A percentile compares a stretch with the other conserved stretches of the same genome.
These are phyloP conservation scores for Prosopocoilus inquinatus DNA, from an alignment of 2,888 invertebrate species.

Conservation along the genomic window DNA sequence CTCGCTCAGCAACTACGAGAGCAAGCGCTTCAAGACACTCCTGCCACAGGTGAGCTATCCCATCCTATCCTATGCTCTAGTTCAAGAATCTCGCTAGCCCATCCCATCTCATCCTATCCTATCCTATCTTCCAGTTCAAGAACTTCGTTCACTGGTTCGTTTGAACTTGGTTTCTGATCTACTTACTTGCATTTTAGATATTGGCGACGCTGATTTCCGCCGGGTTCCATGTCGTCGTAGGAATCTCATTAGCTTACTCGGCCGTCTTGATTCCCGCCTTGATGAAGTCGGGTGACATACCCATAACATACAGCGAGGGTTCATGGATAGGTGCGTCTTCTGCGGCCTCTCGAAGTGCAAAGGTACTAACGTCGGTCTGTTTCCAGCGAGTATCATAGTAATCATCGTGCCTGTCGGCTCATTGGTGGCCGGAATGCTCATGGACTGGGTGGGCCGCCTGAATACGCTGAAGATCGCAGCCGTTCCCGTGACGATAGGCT, in stretches of 20 bases:
- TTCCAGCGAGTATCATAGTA: constrained; percentile 57
- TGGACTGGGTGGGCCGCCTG: constrained; percentile 57
- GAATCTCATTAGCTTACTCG: constrained; percentile 58
- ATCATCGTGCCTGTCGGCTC: constrained; percentile 57
- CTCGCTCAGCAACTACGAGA: constrained; percentile 50
- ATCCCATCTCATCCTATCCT: no score
- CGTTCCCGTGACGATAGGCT: constrained; percentile 56
- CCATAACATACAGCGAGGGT: constrained; percentile 44
- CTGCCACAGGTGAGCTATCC: constrained; percentile 49
- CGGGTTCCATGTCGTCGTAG: constrained; percentile 60
- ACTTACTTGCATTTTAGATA: constrained; percentile 46
- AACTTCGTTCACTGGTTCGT: no score
- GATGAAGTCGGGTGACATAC: constrained; percentile 41
- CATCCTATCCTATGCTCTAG: no score
- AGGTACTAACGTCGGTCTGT: not conserved
- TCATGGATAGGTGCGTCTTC: constrained; percentile 53
- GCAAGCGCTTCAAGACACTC: constrained; percentile 45
- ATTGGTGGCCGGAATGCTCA: constrained; percentile 55
- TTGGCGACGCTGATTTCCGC: constrained; percentile 55
- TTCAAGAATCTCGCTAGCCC: no score
- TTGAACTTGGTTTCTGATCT: not conserved
- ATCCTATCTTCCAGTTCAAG: no score
- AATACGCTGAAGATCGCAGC: constrained; percentile 57
- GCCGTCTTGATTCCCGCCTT: constrained; percentile 56
- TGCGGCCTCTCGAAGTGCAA: not conserved